Base-by-base conservation (phyloP, 2,888 invertebrate species). In the Dolichopus griseipennis region DNA sequence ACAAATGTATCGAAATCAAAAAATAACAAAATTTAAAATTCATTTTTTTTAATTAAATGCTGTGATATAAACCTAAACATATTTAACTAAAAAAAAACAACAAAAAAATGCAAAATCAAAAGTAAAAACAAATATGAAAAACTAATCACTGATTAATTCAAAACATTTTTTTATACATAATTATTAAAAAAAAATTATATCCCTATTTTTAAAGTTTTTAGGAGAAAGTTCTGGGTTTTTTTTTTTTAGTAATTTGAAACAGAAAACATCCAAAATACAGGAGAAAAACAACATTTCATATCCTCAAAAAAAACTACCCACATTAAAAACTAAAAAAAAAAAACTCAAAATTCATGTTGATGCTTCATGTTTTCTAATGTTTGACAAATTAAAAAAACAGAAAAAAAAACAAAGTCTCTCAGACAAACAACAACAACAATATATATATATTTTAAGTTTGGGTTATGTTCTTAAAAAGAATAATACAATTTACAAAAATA, bases 351-450 rank as follows among this genome's bases (percentile, higher is more conserved):
- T n/a, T 52, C 52, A 52, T n/a, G 18, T 52, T 52, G 52, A 52
- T 52, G 52, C 52, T 52, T 52, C 52, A 52, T 52, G n/a, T 52
- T 52, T 43, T 52, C 15, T 18, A n/a, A 52, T 12, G 15, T 12
- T 12, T 15, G 15, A 52, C 2, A 22, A n/a, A n/a, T n/a, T n/a
- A n/a, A n/a, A n/a, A n/a, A n/a, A n/a, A n/a, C n/a, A n/a, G n/a
- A n/a, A n/a, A n/a, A 62, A 52, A 52, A 18, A 52, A 52, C 15
- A 52, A 52, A 52, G 15, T 12, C 9, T 12, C 9, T 52, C 20
- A 18, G 1, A 64, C 20, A 64, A 34, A 34, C 63, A 63, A 63
- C 63, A 63, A 63, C 63, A n/a, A 64, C 8, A 62, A 62, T n/a
- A 62, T n/a, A 6, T 21, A n/a, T 21, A 33, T 15, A 22, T 12